phyloP scores from a whole-genome alignment of 2,113 vertebrate genomes.

The Brachyhypopomus occidentalis region DNA sequence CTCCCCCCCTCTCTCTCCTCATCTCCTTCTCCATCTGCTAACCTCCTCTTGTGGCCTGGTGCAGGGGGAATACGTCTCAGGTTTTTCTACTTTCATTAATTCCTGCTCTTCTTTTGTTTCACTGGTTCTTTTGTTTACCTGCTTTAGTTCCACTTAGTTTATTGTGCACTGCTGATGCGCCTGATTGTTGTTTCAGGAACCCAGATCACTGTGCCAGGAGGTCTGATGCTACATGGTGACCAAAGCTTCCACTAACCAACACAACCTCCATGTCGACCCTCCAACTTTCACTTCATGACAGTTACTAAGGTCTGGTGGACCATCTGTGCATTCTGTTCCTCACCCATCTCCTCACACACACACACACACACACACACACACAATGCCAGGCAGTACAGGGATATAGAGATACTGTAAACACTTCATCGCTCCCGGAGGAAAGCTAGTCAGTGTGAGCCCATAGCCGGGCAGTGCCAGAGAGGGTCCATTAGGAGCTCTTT shows the following conservation, averaged over 20 bases:
- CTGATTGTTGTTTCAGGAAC: slow-evolving; percentile 1
- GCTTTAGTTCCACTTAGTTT: slow-evolving; percentile 11
- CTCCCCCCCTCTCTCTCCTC: slow-evolving; percentile 29
- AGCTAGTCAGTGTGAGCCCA: not conserved
- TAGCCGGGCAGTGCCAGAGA: not conserved
- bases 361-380: slow-evolving; percentile 21
- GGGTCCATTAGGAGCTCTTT: slow-evolving; percentile 15
- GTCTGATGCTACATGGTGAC: slow-evolving; percentile 14
- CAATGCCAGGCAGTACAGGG: slow-evolving; percentile 15
- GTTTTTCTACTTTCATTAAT: not conserved
- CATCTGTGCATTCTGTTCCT: slow-evolving; percentile 41
- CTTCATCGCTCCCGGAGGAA: slow-evolving; percentile 14
- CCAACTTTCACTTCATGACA: slow-evolving; percentile 33
- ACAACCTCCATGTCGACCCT: not conserved
- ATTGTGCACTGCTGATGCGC: slow-evolving; percentile 43
- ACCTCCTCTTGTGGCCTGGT: not conserved
- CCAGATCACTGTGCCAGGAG: slow-evolving; percentile 32
- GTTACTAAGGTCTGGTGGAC: slow-evolving; percentile 34
- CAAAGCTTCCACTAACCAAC: slow-evolving; percentile 23
- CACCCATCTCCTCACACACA: not conserved
- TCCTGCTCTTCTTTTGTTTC: not conserved
- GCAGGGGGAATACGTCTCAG: not conserved
- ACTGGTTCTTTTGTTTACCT: slow-evolving; percentile 26
- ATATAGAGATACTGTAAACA: slow-evolving; percentile 18
- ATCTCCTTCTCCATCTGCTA: not conserved